phyloP scores from a whole-genome alignment of 1,140 invertebrate species.

The Neodiprion lecontei region DNA sequence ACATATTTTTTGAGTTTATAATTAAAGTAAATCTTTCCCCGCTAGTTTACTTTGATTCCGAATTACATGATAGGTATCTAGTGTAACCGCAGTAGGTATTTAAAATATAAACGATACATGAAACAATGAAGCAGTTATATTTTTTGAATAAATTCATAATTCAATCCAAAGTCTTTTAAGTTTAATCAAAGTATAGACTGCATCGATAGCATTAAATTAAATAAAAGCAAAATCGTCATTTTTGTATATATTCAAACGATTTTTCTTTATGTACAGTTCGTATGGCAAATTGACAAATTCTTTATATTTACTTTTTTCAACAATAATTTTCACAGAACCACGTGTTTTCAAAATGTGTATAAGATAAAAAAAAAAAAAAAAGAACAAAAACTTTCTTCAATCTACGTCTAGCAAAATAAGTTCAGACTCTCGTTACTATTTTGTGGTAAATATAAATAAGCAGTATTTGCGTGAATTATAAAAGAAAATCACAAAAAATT shows the following conservation, averaged over 20 bases:
- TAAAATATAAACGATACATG: not conserved
- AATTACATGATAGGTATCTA: not conserved
- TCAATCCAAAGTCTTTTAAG: not conserved
- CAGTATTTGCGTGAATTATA: not conserved
- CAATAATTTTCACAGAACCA: too few relatives aligned
- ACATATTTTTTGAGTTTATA: too few relatives aligned
- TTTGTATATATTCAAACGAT: not conserved
- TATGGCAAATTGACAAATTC: conserved; percentile 1
- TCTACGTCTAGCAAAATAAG: too few relatives aligned
- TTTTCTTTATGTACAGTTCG: not conserved
- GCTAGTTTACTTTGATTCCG: not conserved
- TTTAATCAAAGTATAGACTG: not conserved
- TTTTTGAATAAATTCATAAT: not conserved
- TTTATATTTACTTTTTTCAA: not conserved
- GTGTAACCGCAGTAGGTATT: not conserved
- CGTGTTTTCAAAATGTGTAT: too few relatives aligned
- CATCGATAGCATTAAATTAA: not conserved
- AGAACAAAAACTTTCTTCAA: not conserved
- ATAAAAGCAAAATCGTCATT: not conserved
- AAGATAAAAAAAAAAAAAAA: not conserved
- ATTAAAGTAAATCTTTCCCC: not conserved
- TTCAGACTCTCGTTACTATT: not conserved
- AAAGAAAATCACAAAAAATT: not conserved
- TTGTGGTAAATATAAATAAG: not conserved
- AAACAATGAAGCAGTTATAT: not conserved